These are phyloP conservation scores for Hanleya hanleyi DNA, from an alignment of 2,888 invertebrate species.

Conservation along the genomic window DNA sequence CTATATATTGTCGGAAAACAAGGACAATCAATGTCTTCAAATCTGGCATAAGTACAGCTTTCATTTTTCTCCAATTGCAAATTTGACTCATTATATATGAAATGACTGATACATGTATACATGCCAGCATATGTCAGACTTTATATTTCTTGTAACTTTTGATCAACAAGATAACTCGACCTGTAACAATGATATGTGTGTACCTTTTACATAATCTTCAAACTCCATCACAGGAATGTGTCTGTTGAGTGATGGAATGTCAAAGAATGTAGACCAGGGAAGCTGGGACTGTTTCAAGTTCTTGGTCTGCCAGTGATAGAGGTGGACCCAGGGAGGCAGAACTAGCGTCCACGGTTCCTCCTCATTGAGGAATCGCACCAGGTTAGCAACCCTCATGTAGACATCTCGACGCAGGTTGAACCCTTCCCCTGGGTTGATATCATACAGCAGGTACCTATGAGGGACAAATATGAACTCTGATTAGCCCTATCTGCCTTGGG, in stretches of 20 bases:
- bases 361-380: constrained; percentile 81
- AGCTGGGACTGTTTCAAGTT: constrained; percentile 77
- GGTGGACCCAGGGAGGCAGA: constrained; percentile 91
- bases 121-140: no score
- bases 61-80: no score
- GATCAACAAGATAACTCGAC: no score
- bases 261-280: constrained; percentile 91
- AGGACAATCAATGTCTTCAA: no score
- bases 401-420: constrained; percentile 98
- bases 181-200: no score
- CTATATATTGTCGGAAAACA: no score
- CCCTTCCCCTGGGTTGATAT: constrained; percentile 96
- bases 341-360: constrained; percentile 78
- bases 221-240: constrained; percentile 92
- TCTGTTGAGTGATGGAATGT: constrained; percentile 83
- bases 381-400: constrained; percentile 91
- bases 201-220: constrained; percentile 83
- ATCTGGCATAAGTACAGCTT: no score
- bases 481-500: background rate
- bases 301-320: constrained; percentile 88
- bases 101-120: no score
- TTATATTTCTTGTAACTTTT: no score
- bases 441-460: constrained; percentile 88
- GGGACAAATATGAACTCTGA: background rate
- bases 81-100: no score